phyloP scores from a whole-genome alignment of 2,113 vertebrate species.

The Chaetorhynchus papuensis region DNA sequence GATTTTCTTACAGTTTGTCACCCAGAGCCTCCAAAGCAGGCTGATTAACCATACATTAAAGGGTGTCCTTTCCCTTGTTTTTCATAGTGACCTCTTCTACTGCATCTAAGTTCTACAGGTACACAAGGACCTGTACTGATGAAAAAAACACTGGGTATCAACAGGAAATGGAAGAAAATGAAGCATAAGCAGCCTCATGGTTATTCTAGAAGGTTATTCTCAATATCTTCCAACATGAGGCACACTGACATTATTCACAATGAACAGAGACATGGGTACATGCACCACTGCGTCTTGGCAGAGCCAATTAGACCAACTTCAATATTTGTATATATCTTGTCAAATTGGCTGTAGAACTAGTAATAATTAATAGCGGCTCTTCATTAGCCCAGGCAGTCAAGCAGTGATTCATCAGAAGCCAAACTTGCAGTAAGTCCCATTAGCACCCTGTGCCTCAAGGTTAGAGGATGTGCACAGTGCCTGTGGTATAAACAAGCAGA shows the following conservation, averaged over 20 bases:
- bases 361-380: background rate
- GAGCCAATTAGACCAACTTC: background rate
- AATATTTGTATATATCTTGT: background rate
- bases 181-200: background rate
- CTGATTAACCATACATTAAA: background rate
- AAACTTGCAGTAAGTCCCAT: background rate
- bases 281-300: background rate
- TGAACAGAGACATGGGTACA: background rate
- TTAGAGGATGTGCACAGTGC: background rate
- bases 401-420: background rate
- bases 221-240: background rate
- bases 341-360: background rate
- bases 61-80: background rate
- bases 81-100: background rate
- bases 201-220: background rate
- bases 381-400: background rate
- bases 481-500: background rate
- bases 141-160: background rate
- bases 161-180: background rate
- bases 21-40: background rate
- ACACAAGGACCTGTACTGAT: fast-evolving
- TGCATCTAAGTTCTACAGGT: background rate
- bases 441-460: background rate
- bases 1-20: background rate
- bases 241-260: background rate